A percentile compares a stretch with the other conserved stretches of the same genome.
These are phyloP conservation scores for Archips crataeganus DNA, from an alignment of 2,888 invertebrate genomes.

Conservation along the genomic window DNA sequence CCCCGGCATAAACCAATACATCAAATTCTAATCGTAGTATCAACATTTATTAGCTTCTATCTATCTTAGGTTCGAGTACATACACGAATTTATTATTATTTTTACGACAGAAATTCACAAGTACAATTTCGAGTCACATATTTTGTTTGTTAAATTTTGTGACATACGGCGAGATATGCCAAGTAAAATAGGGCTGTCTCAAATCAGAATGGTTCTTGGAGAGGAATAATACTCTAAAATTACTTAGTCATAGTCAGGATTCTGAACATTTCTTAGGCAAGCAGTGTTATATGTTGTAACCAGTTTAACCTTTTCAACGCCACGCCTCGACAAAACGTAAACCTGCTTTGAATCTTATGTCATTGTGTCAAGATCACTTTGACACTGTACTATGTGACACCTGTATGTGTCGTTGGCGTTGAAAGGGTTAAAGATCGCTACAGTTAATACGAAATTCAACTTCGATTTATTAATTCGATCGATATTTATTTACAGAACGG, in stretches of 20 bases:
- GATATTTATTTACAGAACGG: slow-evolving; percentile 2
- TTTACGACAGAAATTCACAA: slow-evolving; percentile 3
- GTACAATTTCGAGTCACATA: slow-evolving; percentile 6
- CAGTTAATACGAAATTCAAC: neutral
- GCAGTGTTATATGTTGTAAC: neutral
- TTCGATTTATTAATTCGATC: neutral
- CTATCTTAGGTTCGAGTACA: slow-evolving; percentile 27
- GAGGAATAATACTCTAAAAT: neutral
- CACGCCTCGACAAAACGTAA: too few species aligned
- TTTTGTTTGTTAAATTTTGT: neutral
- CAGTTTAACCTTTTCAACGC: neutral
- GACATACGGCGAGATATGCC: neutral
- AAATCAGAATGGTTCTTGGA: neutral
- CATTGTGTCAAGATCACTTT: too few species aligned
- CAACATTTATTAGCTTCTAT: slow-evolving; percentile 32
- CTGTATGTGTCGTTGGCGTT: too few species aligned
- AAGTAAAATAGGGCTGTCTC: neutral
- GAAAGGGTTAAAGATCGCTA: neutral
- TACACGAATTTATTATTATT: slow-evolving; percentile 4
- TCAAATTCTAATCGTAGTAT: slow-evolving; percentile 14
- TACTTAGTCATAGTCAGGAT: neutral
- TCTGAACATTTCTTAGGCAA: neutral
- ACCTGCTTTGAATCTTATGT: too few species aligned
- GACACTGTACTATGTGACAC: too few species aligned
- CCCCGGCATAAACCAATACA: slow-evolving; percentile 13